Evolutionary conservation across 2,113 vertebrate genomes (phyloP), one percentile per base, ranked within the genome.

Genomic region (Eulemur macaco): DNA sequence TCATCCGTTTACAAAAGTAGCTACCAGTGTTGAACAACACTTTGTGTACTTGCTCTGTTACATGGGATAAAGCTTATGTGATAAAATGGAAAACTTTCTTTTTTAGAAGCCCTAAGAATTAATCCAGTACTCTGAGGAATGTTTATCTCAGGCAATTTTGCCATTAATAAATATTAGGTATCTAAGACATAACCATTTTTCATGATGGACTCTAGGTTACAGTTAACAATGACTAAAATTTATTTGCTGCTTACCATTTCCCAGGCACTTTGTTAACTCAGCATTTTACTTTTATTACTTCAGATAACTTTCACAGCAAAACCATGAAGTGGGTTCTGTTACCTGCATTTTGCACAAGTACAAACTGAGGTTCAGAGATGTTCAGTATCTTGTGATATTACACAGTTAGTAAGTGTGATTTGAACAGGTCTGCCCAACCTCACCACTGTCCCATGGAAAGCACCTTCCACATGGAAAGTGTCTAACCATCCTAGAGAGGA

Each of bases 1-100:
- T 94, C 97, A 92, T 86, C 91, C 8, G 2, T 64, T 98, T 34
- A 50, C 9, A n/a, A 85, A 81, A 82, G 83, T 96, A 94, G 94
- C 93, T 89, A 73, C 0, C 1, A 91, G 3, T 89, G 37, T 95
- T 83, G 96, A 96, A 74, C 95, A 89, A 88, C 80, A 78, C 20
- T 95, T 87, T 50, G 52, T 89, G 20, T 90, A 89, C 64, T 85
- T 71, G 95, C 11, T 86, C 27, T 89, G 5, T 88, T 89, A 63
- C 0, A 12, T 69, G 54, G 58, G 27, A 23, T 93, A 50, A 91
- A 92, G 60, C n/a, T 81, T n/a, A 60, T 58, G 20, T 92, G 95
- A 89, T 74, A 77, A 89, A 82, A 69, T 56, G n/a, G 71, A 42
- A 84, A 88, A 82, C 86, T 89, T 69, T 45, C 54, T 85, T 94